These are phyloP conservation scores for Pandemis cinnamomeana DNA, from an alignment of 2,888 invertebrate species.

Conservation along the genomic window DNA sequence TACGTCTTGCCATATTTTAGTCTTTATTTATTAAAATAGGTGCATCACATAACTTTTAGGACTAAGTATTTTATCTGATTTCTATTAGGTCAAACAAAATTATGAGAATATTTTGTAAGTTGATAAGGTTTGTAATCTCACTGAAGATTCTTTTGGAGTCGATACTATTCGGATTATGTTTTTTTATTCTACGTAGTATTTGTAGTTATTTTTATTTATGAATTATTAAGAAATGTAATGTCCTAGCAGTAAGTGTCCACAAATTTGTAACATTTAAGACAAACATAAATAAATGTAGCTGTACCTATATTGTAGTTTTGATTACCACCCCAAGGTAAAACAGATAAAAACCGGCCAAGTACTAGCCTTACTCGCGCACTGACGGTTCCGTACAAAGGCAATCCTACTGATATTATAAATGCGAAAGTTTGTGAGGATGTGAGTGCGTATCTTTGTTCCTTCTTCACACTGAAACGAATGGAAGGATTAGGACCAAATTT, in stretches of 20 bases:
- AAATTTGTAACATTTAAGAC: constrained; percentile 65
- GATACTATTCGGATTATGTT: constrained; percentile 14
- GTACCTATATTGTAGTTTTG: constrained; percentile 35
- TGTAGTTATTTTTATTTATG: constrained; percentile 35
- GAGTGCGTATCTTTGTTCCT: too few relatives aligned
- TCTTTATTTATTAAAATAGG: constrained; percentile 38
- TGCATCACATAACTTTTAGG: constrained; percentile 23
- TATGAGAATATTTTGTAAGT: constrained; percentile 13
- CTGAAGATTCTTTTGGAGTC: constrained; percentile 4
- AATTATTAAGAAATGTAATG: constrained; percentile 39
- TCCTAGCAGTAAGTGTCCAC: constrained; percentile 52
- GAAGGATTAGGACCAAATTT: too few relatives aligned
- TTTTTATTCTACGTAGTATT: constrained; percentile 5
- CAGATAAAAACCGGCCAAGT: too few relatives aligned
- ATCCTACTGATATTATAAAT: too few relatives aligned
- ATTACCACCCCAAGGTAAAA: background rate
- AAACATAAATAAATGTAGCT: constrained; percentile 55
- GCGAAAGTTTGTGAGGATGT: too few relatives aligned
- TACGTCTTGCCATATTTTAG: constrained; percentile 46
- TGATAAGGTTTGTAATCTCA: constrained; percentile 5
- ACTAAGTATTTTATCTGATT: constrained; percentile 14
- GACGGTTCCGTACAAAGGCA: too few relatives aligned
- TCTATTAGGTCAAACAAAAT: constrained; percentile 35
- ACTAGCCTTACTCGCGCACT: too few relatives aligned
- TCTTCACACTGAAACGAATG: too few relatives aligned